A percentile compares a stretch with the other conserved stretches of the same genome.
Conservation (phyloP, 2,797 vertebrate species). For the Tamandua tetradactyla region DNA sequence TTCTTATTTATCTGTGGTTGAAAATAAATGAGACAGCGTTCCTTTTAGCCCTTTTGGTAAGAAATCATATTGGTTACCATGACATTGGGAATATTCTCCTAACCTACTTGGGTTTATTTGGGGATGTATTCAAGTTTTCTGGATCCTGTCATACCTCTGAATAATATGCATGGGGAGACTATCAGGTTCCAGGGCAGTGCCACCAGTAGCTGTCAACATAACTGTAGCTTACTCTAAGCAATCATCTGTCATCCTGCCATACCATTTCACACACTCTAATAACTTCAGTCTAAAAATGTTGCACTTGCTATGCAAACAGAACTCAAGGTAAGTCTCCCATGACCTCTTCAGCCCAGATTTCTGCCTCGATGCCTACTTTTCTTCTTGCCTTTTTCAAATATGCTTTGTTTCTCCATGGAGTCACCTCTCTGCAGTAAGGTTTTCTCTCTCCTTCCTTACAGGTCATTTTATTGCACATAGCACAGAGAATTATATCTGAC, state of each 20-base stretch:
- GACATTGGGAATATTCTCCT: not conserved
- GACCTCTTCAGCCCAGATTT: not conserved
- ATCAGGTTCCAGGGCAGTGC: fast-evolving
- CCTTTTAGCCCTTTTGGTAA: not conserved
- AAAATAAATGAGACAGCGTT: not conserved
- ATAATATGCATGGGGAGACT: not conserved
- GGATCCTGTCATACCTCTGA: not conserved
- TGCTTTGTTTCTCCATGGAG: not conserved
- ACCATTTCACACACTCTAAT: not conserved
- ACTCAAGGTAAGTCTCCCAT: not conserved
- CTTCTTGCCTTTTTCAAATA: not conserved
- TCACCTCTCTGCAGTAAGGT: not conserved
- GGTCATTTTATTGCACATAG: not conserved
- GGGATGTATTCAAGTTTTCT: too few species aligned
- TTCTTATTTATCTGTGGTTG: not conserved
- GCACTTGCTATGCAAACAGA: not conserved
- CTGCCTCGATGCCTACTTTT: not conserved
- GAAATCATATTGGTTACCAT: not conserved
- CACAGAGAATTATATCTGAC: not conserved
- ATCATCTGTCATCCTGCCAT: not conserved
- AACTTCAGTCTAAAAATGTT: not conserved
- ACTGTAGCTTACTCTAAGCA: too few species aligned
- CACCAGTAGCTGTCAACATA: not conserved
- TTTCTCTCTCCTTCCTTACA: not conserved
- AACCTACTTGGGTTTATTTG: not conserved